phyloP scores from a whole-genome alignment of 2,888 invertebrate genomes.

The Nomada ruficornis region DNA sequence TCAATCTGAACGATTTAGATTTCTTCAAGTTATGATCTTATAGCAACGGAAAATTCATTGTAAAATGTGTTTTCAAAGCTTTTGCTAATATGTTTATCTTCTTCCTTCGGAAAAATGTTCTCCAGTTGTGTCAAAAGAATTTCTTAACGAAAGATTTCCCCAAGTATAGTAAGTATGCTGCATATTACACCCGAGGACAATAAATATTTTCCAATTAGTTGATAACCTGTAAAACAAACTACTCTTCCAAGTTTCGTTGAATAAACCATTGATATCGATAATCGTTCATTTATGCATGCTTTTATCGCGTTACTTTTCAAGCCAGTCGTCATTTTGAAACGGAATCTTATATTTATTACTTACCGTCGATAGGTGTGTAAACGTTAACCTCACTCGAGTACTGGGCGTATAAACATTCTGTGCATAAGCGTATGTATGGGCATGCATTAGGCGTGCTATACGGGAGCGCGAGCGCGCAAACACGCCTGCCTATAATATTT shows the following conservation, averaged over 20 bases:
- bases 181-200: neutral
- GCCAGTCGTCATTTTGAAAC: neutral
- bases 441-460: too few relatives aligned
- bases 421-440: neutral
- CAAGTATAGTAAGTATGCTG: constrained; percentile 26
- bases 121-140: constrained; percentile 2
- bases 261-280: neutral
- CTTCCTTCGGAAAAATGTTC: neutral
- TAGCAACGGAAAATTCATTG: neutral
- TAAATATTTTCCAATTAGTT: neutral
- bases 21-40: neutral
- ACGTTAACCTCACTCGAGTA: neutral
- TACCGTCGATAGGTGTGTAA: constrained; percentile 11
- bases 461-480: too few relatives aligned
- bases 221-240: constrained; percentile 19
- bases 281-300: neutral
- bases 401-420: too few relatives aligned
- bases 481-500: neutral
- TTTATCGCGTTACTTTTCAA: neutral
- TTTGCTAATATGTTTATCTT: neutral
- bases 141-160: neutral
- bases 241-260: neutral
- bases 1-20: neutral
- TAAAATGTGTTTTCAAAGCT: neutral
- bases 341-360: constrained; percentile 16